Evolutionary conservation across 2,888 invertebrate species (phyloP), one percentile per base, ranked within the genome.

Genomic region (Hirtodrosophila duncani): DNA sequence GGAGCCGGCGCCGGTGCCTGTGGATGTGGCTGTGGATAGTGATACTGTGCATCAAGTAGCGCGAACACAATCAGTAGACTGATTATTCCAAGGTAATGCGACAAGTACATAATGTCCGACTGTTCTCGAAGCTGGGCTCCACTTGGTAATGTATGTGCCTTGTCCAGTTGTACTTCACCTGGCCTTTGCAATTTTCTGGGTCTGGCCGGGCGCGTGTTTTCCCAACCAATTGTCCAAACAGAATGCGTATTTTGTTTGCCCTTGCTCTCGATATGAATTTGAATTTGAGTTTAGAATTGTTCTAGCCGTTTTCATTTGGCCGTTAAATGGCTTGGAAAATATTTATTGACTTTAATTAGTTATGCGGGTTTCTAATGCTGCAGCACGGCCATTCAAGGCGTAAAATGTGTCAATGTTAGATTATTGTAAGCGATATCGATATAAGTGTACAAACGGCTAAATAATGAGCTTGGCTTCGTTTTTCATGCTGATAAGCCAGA

Each of bases 311-410:
- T 61, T 39, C 36, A 29, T 33, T 26, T 10, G 23, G 33, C 51
- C 7, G 30, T 20, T 67, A 66, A 74, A 74, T 75, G 69, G 56
- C 33, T 60, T 67, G 81, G 81, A 80, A 75, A 80, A 77, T 63
- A 44, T 43, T 39, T 56, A 74, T 66, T 74, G 50, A 34, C 33
- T 44, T 44, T 10, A 53, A 71, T 75, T 79, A 62, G 44, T 38
- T 23, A n/a, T n/a, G n/a, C n/a, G 18, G 38, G 31, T 33, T 42
- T 49, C 20, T 29, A 13, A 26, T 37, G 24, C 8, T 33, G 17
- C 24, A 11, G 39, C 27, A 13, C 1, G 18, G 18, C 7, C 16
- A 34, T 23, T 33, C 23, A 29, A 34, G 10, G 36, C 14, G 14
- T 17, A 31, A 77, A 68, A 45, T 63, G 52, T 77, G 75, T 80